Evolutionary conservation across 2,888 invertebrate genomes (phyloP).

Genomic region (Stenchaetothrips biformis): DNA sequence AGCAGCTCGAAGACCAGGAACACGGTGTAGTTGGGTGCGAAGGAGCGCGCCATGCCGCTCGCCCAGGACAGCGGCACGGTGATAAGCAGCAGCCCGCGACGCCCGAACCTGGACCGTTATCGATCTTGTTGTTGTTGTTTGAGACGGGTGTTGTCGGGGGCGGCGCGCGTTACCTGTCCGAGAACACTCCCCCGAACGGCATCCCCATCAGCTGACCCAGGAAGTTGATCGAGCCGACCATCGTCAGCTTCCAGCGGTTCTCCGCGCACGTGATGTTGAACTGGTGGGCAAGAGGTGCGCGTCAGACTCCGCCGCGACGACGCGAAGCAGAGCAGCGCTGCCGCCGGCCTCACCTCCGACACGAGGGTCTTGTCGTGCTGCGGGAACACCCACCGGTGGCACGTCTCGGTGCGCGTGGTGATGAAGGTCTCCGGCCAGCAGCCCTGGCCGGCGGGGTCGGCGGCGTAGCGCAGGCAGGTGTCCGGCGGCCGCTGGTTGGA

Average conservation of each 20-base stretch:
- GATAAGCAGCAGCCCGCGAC: conserved; percentile 55
- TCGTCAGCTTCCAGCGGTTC: conserved; percentile 11
- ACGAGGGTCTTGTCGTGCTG: conserved; percentile 56
- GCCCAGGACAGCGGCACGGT: conserved; percentile 57
- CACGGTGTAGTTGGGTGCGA: conserved; percentile 63
- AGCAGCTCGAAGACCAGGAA: conserved; percentile 66
- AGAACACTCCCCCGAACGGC: not conserved
- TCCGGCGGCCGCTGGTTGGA: not conserved
- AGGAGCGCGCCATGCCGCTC: conserved; percentile 62
- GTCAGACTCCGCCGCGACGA: not conserved
- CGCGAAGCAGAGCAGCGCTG: not conserved
- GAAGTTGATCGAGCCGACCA: conserved; percentile 2
- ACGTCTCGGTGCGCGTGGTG: conserved; percentile 37
- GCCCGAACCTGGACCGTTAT: conserved; percentile 52
- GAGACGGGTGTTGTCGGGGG: too few relatives aligned
- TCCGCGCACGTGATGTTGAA: conserved; percentile 4
- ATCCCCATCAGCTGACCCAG: not conserved
- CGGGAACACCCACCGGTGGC: conserved; percentile 41
- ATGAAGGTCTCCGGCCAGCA: not conserved
- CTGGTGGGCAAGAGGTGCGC: not conserved
- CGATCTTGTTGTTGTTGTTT: too few relatives aligned
- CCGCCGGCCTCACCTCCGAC: conserved; percentile 56
- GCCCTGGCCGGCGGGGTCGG: not conserved
- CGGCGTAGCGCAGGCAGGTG: conserved; percentile 11
- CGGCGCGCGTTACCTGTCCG: not conserved